Evolutionary conservation across 2,888 invertebrate genomes (phyloP).

Genomic region (Monoplex corrugatus): DNA sequence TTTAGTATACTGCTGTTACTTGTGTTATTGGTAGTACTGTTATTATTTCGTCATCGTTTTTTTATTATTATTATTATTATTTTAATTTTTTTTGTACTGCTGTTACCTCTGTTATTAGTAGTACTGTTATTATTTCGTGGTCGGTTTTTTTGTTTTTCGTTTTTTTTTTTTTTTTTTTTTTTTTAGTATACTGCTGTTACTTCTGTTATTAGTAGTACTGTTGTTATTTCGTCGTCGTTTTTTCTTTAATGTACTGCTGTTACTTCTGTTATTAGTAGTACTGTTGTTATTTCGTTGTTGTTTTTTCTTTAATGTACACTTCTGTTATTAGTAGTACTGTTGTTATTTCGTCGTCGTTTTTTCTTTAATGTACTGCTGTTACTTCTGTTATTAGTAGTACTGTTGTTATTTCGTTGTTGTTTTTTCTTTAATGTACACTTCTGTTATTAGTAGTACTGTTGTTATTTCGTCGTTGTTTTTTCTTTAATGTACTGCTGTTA

Average conservation of each 20-base stretch:
- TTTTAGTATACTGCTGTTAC: neutral
- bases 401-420: neutral
- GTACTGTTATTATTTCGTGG: neutral
- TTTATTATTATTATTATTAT: neutral
- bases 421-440: neutral
- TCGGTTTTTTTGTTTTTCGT: neutral
- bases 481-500: neutral
- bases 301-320: too few species aligned
- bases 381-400: neutral
- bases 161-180: neutral
- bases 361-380: neutral
- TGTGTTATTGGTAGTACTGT: neutral
- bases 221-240: too few species aligned
- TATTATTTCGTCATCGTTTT: neutral
- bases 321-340: neutral
- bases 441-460: neutral
- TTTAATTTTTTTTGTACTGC: neutral
- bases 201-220: too few species aligned
- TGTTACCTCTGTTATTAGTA: neutral
- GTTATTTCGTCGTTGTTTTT: neutral
- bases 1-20: neutral
- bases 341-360: neutral
- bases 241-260: too few species aligned
- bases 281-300: too few species aligned
- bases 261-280: neutral